These are phyloP conservation scores for Petroica traversi DNA, from an alignment of 2,113 vertebrate species.

Conservation along the genomic window DNA sequence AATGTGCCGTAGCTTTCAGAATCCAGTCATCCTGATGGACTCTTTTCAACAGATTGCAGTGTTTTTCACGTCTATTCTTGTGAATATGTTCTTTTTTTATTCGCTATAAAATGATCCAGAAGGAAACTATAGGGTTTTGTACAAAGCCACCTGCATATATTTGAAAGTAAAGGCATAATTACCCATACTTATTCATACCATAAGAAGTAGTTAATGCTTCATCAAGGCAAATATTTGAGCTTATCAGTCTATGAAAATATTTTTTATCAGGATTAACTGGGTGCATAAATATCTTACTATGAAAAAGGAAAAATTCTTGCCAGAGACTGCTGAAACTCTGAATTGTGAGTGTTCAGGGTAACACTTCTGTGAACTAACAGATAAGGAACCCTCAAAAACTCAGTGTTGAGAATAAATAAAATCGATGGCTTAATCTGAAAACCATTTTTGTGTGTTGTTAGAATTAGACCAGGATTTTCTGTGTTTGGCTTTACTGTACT, in stretches of 20 bases:
- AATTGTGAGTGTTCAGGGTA: neutral
- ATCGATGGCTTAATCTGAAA: neutral
- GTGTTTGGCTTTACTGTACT: neutral
- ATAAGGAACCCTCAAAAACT: slow-evolving; percentile 1
- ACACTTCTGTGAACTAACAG: neutral
- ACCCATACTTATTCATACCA: neutral
- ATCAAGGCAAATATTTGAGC: neutral
- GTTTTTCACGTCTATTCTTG: neutral
- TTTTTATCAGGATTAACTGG: neutral
- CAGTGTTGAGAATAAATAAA: neutral
- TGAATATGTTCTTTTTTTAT: neutral
- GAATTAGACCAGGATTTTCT: neutral
- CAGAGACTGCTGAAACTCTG: neutral
- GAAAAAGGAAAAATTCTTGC: neutral
- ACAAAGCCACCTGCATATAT: neutral
- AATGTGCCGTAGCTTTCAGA: neutral
- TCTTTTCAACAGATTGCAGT: neutral
- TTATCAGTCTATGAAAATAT: neutral
- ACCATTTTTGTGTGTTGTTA: neutral
- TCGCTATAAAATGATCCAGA: neutral
- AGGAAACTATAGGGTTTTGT: neutral
- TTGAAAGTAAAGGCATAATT: neutral
- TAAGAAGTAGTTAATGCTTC: neutral
- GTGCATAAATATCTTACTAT: neutral
- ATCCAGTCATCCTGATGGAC: neutral